Evolutionary conservation across 2,113 vertebrate genomes (phyloP).

Genomic region (Zootoca vivipara): DNA sequence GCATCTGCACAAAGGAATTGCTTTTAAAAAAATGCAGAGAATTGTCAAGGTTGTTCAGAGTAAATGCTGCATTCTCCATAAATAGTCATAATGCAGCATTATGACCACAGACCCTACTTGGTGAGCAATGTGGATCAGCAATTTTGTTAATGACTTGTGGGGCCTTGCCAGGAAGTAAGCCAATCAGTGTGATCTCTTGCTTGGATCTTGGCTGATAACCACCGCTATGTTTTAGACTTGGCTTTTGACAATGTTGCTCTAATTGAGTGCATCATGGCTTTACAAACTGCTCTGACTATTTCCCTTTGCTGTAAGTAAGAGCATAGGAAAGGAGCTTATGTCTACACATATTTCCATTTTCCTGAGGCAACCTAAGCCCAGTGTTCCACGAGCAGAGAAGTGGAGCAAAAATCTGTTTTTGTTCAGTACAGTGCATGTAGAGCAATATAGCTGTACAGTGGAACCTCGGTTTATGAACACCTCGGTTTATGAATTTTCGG

Average conservation of each 20-base stretch:
- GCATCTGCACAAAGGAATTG: not conserved
- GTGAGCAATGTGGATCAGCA: not conserved
- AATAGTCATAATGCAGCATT: not conserved
- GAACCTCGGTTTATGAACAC: too few relatives aligned
- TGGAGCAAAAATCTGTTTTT: not conserved
- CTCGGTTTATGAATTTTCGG: too few relatives aligned
- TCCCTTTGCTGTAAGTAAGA: not conserved
- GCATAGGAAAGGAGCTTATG: not conserved
- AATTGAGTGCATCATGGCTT: fast-evolving
- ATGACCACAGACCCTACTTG: not conserved
- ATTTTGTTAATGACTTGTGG: not conserved
- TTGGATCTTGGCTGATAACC: not conserved
- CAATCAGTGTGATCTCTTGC: not conserved
- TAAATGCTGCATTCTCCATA: not conserved
- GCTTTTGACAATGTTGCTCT: not conserved
- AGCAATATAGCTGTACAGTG: not conserved
- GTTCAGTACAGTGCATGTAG: not conserved
- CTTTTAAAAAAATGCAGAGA: not conserved
- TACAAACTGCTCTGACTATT: not conserved
- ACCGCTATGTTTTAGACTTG: not conserved
- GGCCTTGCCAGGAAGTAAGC: not conserved
- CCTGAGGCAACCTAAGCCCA: not conserved
- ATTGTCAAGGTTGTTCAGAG: not conserved
- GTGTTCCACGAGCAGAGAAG: not conserved
- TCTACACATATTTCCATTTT: too few relatives aligned